A percentile compares a stretch with the other conserved stretches of the same genome.
These are phyloP conservation scores for Meteorus sp. DNA, from an alignment of 1,140 invertebrate species.

Conservation along the genomic window DNA sequence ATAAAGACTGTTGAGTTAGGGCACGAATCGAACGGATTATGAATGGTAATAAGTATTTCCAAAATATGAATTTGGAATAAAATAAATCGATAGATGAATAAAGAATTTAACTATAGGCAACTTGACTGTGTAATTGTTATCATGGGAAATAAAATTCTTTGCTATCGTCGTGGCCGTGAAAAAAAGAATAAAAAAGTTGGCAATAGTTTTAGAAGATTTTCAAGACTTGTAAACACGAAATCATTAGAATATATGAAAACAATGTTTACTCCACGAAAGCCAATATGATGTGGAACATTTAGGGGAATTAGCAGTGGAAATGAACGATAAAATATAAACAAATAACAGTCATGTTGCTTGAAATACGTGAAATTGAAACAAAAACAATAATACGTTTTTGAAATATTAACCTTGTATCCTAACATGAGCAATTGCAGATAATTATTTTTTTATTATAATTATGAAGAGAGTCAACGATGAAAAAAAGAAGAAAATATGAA, in stretches of 20 bases:
- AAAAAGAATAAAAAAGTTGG: not conserved
- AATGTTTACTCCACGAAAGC: no score
- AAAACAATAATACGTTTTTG: conserved; percentile 1
- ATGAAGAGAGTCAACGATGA: conserved; percentile 7
- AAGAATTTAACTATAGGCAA: conserved; percentile 7
- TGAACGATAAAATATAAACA: not conserved
- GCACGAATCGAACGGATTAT: conserved; percentile 15
- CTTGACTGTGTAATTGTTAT: conserved; percentile 1
- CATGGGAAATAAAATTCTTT: not conserved
- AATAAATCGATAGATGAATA: not conserved
- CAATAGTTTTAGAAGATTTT: no score
- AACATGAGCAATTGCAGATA: conserved; percentile 17
- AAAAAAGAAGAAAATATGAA: not conserved
- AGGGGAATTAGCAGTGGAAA: no score
- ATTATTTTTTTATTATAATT: conserved; percentile 11
- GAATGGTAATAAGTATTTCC: no score
- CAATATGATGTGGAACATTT: no score
- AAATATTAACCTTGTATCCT: conserved; percentile 11
- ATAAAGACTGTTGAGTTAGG: conserved; percentile 1
- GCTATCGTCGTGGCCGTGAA: no score
- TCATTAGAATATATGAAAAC: no score
- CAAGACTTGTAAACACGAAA: no score
- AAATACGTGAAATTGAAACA: not conserved
- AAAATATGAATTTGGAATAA: not conserved
- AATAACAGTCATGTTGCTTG: conserved; percentile 7